These are phyloP conservation scores for Piprites chloris DNA, from an alignment of 2,113 vertebrate species.

Conservation along the genomic window DNA sequence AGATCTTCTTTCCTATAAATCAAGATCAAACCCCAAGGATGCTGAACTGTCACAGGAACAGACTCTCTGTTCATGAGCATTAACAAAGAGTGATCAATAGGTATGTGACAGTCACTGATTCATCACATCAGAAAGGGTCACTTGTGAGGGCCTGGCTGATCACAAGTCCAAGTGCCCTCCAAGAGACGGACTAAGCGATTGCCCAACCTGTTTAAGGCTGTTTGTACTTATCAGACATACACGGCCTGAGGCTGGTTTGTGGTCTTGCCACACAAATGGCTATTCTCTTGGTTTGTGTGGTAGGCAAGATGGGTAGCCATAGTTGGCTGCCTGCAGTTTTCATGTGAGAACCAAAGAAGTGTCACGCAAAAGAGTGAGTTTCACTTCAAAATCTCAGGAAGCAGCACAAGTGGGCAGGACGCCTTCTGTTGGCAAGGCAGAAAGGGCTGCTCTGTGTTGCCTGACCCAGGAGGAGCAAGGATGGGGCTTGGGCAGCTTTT, in stretches of 20 bases:
- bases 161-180: not conserved
- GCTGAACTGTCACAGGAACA: not conserved
- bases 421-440: not conserved
- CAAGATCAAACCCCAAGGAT: not conserved
- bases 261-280: not conserved
- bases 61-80: not conserved
- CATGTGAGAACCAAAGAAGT: not conserved
- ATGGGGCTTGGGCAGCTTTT: not conserved
- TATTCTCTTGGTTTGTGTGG: not conserved
- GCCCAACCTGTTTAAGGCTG: not conserved
- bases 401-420: not conserved
- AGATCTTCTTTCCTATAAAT: not conserved
- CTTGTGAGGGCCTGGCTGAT: not conserved
- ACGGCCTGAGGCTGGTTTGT: not conserved
- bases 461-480: not conserved
- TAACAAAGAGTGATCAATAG: not conserved
- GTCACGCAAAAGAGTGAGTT: slow-evolving; percentile 36
- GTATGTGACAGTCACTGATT: not conserved
- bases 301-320: not conserved
- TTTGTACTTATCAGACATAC: not conserved
- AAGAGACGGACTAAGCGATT: not conserved
- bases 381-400: not conserved
- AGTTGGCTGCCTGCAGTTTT: not conserved
- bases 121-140: not conserved
- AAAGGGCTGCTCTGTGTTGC: not conserved